A percentile compares a stretch with the other conserved stretches of the same genome.
Conservation (phyloP, 2,797 vertebrate genomes). For the Phylloscopus collybita region DNA sequence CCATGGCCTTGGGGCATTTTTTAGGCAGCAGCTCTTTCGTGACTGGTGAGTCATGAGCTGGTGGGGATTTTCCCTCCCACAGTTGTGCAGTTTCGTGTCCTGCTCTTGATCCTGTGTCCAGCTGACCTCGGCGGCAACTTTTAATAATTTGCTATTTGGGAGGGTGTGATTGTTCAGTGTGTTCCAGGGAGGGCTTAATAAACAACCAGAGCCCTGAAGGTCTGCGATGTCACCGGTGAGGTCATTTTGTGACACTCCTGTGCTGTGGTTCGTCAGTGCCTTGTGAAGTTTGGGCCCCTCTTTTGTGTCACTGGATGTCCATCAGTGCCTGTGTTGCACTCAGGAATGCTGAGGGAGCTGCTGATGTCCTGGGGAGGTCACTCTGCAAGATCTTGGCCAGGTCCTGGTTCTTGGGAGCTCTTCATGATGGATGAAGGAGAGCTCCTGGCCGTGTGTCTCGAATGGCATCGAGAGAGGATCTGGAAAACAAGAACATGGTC, state of each 20-base stretch:
- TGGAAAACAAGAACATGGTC: accelerated
- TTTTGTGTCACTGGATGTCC: accelerated
- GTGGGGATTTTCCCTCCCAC: background rate
- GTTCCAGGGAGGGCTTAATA: background rate
- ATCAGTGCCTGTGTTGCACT: no score
- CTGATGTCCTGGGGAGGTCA: background rate
- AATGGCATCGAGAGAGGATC: accelerated
- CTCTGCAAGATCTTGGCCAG: accelerated
- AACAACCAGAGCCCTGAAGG: background rate
- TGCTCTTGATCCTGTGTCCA: background rate
- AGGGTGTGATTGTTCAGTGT: background rate
- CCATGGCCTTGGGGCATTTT: no score
- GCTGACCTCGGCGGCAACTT: background rate
- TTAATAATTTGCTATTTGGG: background rate
- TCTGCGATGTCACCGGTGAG: accelerated
- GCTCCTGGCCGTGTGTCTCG: no score
- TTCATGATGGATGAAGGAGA: background rate
- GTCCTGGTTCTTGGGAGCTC: accelerated
- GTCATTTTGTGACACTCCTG: accelerated
- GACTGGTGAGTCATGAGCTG: background rate
- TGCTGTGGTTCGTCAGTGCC: background rate
- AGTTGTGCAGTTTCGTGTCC: accelerated
- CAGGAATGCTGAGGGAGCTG: background rate
- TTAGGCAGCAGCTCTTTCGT: background rate
- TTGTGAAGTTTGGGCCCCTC: accelerated